These are phyloP conservation scores for Carassius gibelio DNA, from an alignment of 2,113 vertebrate species.

Conservation along the genomic window DNA sequence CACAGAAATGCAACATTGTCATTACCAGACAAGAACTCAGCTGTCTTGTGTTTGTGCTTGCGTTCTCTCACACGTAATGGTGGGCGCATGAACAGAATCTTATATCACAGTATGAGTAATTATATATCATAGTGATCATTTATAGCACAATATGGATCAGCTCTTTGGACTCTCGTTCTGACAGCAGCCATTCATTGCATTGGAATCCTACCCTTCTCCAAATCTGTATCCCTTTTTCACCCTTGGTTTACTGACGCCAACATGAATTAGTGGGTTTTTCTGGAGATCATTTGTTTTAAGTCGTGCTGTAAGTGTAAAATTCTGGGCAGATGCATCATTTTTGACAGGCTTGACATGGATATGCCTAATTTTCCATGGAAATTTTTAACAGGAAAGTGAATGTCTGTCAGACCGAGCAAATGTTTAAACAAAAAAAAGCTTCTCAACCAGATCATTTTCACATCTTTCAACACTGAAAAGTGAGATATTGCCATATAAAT, in stretches of 20 bases:
- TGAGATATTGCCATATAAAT: not conserved
- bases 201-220: too few species aligned
- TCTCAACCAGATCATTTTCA: not conserved
- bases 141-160: not conserved
- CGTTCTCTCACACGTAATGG: not conserved
- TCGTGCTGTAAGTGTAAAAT: not conserved
- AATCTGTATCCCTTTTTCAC: not conserved
- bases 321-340: not conserved
- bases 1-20: constrained; percentile 6
- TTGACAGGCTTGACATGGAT: too few species aligned
- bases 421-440: not conserved
- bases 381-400: not conserved
- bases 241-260: too few species aligned
- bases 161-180: too few species aligned
- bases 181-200: too few species aligned
- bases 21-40: not conserved
- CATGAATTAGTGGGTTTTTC: too few species aligned
- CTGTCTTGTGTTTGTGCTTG: not conserved
- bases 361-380: not conserved
- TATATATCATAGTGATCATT: not conserved
- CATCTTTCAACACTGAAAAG: not conserved
- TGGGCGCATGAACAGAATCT: constrained; percentile 9
- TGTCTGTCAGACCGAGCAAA: not conserved
- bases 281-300: not conserved
- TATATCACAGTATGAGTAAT: constrained; percentile 19